Evolutionary conservation across 2,888 invertebrate species (phyloP).

Genomic region (Catotricha subobsoleta): DNA sequence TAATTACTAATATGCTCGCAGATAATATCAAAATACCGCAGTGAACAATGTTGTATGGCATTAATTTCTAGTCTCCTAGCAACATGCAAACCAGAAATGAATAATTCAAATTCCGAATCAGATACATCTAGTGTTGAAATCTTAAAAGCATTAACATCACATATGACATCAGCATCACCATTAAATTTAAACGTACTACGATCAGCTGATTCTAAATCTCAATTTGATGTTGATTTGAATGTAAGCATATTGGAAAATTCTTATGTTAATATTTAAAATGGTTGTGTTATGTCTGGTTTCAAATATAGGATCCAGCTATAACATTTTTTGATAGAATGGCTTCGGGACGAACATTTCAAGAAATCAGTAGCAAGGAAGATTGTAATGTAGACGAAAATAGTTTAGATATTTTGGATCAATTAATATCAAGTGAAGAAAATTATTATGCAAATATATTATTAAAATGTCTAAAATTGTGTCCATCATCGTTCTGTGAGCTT

Average conservation of each 20-base stretch:
- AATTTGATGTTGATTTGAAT: conserved; percentile 7
- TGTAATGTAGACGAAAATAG: conserved; percentile 24
- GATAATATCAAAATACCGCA: conserved; percentile 45
- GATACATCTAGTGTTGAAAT: conserved; percentile 26
- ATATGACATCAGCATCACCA: conserved; percentile 13
- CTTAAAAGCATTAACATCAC: conserved; percentile 22
- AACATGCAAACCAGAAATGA: conserved; percentile 14
- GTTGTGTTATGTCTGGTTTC: neutral
- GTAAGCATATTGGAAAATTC: neutral
- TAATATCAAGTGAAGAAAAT: conserved; percentile 48
- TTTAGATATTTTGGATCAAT: conserved; percentile 40
- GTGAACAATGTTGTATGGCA: conserved; percentile 49
- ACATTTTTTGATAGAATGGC: conserved; percentile 14
- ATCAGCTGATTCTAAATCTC: neutral
- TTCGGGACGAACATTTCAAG: conserved; percentile 2
- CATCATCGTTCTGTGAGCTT: conserved; percentile 16
- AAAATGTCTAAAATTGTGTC: conserved; percentile 13
- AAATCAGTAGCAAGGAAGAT: neutral
- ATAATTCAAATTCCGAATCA: conserved; percentile 16
- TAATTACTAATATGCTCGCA: conserved; percentile 16
- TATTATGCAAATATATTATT: conserved; percentile 32
- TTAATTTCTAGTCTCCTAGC: conserved; percentile 22
- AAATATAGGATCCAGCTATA: conserved; percentile 11
- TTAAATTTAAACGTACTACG: neutral
- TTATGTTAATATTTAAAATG: conserved; percentile 6